Evolutionary conservation across 2,113 vertebrate species (phyloP), one percentile per base, ranked within the genome.

Genomic region (Sturnus vulgaris): DNA sequence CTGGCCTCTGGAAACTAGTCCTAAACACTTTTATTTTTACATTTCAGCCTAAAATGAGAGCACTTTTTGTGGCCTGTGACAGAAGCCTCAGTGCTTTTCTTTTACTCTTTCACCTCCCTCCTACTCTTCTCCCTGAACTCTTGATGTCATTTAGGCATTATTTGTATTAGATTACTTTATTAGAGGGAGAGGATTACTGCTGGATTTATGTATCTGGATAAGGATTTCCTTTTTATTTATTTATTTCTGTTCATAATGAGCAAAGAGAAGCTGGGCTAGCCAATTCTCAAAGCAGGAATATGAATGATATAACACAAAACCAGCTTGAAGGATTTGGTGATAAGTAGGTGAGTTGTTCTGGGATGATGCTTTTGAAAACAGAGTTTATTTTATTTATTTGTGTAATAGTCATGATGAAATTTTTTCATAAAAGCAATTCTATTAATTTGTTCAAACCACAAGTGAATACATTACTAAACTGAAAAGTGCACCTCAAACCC

Each of bases 351-450:
- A 89, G 91, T 93, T 94, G 84, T 90, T 95, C 80, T 86, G 81
- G 71, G 57, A 86, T 86, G 76, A 85, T 71, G 68, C 92, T 95
- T 93, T 93, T 85, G 69, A 73, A 97, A 96, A 82, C 22, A 76
- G 87, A 79, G 20, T 86, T 92, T 72, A 35, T 65, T 95, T 90
- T 79, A 66, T 96, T 96, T 91, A 30, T n/a, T 80, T 87, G 92
- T 46, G 10, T 77, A 82, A 64, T 55, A 90, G 72, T 60, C 35
- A 11, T 82, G 77, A 53, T 44, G 46, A 90, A 92, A 81, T 76
- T 83, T 33, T 90, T 96, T 96, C 72, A 68, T 57, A 73, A 89
- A 89, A 61, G n/a, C 25, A 72, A 12, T 55, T 95, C 60, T 86
- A 23, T 77, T 83, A 61, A 73, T 90, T 91, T 82, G 40, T 63